These are phyloP conservation scores for Neocloeon triangulifer DNA, from an alignment of 1,140 invertebrate genomes.

Conservation along the genomic window DNA sequence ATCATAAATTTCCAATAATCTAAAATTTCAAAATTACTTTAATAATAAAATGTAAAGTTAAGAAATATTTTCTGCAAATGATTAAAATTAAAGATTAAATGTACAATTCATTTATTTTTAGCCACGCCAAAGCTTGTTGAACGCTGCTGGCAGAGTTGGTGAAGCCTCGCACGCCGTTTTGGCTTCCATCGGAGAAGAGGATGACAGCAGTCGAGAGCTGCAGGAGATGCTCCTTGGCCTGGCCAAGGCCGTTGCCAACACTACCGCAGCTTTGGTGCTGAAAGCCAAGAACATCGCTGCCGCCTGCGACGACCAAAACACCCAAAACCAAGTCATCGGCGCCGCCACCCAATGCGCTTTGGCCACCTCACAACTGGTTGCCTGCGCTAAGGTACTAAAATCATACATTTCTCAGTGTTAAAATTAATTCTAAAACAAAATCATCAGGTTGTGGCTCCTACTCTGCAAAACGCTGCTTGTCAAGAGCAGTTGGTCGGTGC, in stretches of 20 bases:
- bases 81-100: constrained; percentile 1
- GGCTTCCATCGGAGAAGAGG: constrained; percentile 76
- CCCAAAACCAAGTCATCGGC: constrained; percentile 56
- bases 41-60: neutral
- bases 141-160: constrained; percentile 84
- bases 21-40: neutral
- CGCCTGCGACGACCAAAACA: constrained; percentile 14
- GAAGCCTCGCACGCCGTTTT: constrained; percentile 87
- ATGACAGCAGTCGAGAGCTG: constrained; percentile 36
- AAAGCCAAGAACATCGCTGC: constrained; percentile 41
- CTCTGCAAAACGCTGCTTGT: constrained; percentile 71
- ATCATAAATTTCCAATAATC: constrained; percentile 2
- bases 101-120: constrained; percentile 18
- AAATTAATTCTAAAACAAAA: constrained; percentile 1
- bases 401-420: too few species aligned
- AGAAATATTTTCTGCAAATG: neutral
- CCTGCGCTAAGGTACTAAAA: constrained; percentile 70
- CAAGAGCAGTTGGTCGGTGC: constrained; percentile 85
- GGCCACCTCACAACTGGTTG: constrained; percentile 91
- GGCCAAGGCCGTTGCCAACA: constrained; percentile 90
- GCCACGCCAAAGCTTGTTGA: constrained; percentile 76
- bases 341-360: constrained; percentile 91
- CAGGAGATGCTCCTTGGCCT: constrained; percentile 70
- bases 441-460: constrained; percentile 62
- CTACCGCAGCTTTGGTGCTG: constrained; percentile 81